Percentiles rank a stretch among this genome's conserved stretches.
These are phyloP conservation scores for Gopherus flavomarginatus DNA, from an alignment of 2,113 vertebrate species.

Conservation along the genomic window DNA sequence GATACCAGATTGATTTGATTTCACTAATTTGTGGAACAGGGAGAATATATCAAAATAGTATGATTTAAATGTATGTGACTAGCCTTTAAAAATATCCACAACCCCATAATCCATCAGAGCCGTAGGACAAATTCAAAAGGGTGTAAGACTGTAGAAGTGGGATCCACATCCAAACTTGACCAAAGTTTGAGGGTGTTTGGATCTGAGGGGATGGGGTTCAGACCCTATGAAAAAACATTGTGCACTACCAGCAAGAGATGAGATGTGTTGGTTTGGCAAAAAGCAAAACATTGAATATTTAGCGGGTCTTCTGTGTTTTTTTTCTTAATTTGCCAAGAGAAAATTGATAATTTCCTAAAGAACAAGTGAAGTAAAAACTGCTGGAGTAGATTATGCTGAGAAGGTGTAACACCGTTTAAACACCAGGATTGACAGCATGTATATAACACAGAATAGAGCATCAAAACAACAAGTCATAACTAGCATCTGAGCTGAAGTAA, in stretches of 20 bases:
- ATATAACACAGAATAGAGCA: no score
- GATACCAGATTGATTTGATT: fast-evolving
- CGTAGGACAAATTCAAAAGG: not conserved
- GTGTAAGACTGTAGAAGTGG: fast-evolving
- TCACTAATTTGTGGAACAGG: not conserved
- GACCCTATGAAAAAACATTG: not conserved
- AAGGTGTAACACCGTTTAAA: no score
- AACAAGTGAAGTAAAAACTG: no score
- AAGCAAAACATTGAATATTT: fast-evolving
- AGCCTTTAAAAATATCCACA: not conserved
- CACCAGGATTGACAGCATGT: no score
- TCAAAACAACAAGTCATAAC: no score
- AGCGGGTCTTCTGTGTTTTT: not conserved
- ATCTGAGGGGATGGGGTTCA: no score
- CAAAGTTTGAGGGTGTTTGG: not conserved
- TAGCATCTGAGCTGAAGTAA: no score
- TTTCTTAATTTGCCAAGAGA: not conserved
- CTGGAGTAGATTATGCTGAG: no score
- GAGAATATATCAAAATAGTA: fast-evolving
- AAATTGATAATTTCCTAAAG: no score
- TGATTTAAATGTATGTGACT: not conserved
- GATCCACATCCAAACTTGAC: not conserved
- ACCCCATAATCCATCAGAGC: fast-evolving
- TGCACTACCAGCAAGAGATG: not conserved
- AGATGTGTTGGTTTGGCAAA: not conserved